phyloP scores from a whole-genome alignment of 2,113 vertebrate species.

The Takifugu bimaculatus region DNA sequence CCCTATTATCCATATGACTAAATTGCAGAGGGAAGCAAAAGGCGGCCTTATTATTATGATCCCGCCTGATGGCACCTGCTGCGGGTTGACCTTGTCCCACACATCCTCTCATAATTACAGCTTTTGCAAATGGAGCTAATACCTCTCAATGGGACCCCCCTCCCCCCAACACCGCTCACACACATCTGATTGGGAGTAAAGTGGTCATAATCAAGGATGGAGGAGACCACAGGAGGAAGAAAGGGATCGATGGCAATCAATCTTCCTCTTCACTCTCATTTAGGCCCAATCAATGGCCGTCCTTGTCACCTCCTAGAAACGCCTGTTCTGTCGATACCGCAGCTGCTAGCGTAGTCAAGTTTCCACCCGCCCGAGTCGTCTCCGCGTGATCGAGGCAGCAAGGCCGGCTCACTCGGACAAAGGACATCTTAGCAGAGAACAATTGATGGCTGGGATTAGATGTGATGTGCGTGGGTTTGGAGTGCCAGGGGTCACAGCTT shows the following conservation, averaged over 20 bases:
- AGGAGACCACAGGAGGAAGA: conserved; percentile 48
- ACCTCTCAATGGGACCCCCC: conserved; percentile 55
- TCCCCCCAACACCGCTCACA: conserved; percentile 30
- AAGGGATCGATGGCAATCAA: conserved; percentile 65
- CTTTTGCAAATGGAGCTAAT: conserved; percentile 58
- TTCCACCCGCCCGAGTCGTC: conserved; percentile 26
- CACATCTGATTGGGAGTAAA: conserved; percentile 58
- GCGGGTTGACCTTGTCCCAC: conserved; percentile 56
- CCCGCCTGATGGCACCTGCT: conserved; percentile 57
- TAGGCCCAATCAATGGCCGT: conserved; percentile 65
- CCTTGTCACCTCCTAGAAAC: conserved; percentile 64
- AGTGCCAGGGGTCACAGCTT: conserved; percentile 14
- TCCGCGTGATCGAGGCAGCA: conserved; percentile 41
- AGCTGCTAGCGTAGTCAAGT: conserved; percentile 35
- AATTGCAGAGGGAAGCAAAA: conserved; percentile 53
- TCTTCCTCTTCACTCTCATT: conserved; percentile 68
- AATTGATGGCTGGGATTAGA: conserved; percentile 34
- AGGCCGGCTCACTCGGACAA: conserved; percentile 30
- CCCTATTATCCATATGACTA: conserved; percentile 61
- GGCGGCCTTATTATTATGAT: conserved; percentile 56
- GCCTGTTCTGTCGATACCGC: conserved; percentile 44
- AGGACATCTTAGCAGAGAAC: conserved; percentile 52
- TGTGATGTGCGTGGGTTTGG: conserved; percentile 6
- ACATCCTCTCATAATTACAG: conserved; percentile 63
- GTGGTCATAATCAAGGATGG: conserved; percentile 69